A percentile compares a stretch with the other conserved stretches of the same genome.
Conservation (phyloP, 2,113 vertebrate species). For the Oryzias curvinotus region DNA sequence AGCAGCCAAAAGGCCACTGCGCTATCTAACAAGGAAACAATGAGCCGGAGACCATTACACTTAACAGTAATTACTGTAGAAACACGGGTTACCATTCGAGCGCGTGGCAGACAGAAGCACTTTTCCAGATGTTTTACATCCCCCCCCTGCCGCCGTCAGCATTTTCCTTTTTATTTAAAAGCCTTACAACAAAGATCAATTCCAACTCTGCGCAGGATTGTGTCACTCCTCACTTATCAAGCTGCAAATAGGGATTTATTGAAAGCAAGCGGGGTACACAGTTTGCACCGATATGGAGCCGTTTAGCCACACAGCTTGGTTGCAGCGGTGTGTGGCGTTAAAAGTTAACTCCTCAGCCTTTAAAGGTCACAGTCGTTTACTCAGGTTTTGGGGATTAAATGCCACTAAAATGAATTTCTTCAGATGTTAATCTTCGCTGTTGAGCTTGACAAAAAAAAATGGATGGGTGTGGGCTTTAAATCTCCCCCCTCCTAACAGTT, state of each 20-base stretch:
- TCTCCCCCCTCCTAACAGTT: constrained; percentile 3
- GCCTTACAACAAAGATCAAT: constrained; percentile 8
- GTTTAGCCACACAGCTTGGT: constrained; percentile 61
- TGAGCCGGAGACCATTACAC: constrained; percentile 39
- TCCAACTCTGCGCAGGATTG: constrained; percentile 14
- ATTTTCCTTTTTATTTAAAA: too few relatives aligned
- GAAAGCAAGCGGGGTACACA: constrained; percentile 1
- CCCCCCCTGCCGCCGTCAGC: not conserved
- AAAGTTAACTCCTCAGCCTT: constrained; percentile 41
- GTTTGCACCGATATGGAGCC: constrained; percentile 45
- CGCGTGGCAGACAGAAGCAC: constrained; percentile 17
- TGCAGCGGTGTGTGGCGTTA: constrained; percentile 37
- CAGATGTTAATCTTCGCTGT: constrained; percentile 61
- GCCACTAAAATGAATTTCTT: constrained; percentile 70
- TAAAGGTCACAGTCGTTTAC: constrained; percentile 60
- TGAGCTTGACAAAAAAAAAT: constrained; percentile 40
- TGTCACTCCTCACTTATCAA: constrained; percentile 42
- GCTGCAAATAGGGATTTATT: constrained; percentile 36
- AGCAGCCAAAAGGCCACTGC: constrained; percentile 18
- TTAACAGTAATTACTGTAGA: constrained; percentile 30
- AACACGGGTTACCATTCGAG: constrained; percentile 21
- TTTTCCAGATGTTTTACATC: constrained; percentile 54
- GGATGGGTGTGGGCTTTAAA: constrained; percentile 19
- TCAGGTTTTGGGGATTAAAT: constrained; percentile 54
- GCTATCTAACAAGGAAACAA: constrained; percentile 39